Conservation (phyloP, 2,888 invertebrate species). For the Alcis repandata region DNA sequence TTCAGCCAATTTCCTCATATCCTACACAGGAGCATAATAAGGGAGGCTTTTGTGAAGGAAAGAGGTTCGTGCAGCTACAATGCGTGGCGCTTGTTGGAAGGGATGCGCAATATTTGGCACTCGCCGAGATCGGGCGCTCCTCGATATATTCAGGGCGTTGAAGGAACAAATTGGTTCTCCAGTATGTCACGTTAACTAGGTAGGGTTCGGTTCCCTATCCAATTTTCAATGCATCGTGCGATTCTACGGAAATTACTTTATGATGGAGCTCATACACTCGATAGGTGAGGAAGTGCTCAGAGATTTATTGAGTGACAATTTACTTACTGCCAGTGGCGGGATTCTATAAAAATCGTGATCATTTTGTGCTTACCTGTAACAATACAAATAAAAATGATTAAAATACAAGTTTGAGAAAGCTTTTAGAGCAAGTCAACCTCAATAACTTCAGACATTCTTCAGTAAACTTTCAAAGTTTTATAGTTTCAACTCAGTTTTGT, state of each 20-base stretch:
- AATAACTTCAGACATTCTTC: constrained; percentile 27
- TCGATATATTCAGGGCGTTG: constrained; percentile 66
- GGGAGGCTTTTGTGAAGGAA: constrained; percentile 82
- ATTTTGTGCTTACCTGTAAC: constrained; percentile 56
- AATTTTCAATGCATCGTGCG: constrained; percentile 61
- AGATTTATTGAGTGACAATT: constrained; percentile 32
- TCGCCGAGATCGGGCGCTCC: constrained; percentile 67
- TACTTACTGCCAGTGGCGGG: constrained; percentile 23
- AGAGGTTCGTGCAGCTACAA: constrained; percentile 82
- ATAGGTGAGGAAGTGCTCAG: constrained; percentile 27
- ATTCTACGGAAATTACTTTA: constrained; percentile 54
- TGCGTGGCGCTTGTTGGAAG: constrained; percentile 71
- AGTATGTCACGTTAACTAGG: constrained; percentile 61
- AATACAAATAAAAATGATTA: constrained; percentile 35
- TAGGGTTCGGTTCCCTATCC: constrained; percentile 62
- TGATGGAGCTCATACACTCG: constrained; percentile 40
- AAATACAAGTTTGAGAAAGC: constrained; percentile 8
- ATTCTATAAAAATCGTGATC: constrained; percentile 14
- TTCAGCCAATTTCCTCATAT: constrained; percentile 86
- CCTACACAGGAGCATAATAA: constrained; percentile 84
- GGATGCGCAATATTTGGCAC: constrained; percentile 70
- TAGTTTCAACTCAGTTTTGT: constrained; percentile 27
- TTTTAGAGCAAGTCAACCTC: constrained; percentile 21
- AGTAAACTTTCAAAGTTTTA: constrained; percentile 27
- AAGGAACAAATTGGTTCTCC: constrained; percentile 69